Evolutionary conservation across 2,888 invertebrate species (phyloP).

Genomic region (Alloscopus bannaensis): DNA sequence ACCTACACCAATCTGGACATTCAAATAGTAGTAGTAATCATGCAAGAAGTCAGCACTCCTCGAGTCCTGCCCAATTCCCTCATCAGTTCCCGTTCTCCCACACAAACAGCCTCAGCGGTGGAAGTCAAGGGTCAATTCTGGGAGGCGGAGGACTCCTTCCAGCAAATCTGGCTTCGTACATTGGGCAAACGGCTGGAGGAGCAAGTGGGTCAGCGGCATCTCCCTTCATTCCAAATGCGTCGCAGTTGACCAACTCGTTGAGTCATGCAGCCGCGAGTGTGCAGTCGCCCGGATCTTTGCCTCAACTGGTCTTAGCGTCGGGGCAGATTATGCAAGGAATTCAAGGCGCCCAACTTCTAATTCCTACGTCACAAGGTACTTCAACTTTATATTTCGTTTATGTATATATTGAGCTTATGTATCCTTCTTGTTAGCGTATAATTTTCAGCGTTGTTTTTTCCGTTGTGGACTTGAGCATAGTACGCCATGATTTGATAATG

Average conservation of each 20-base stretch:
- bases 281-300: conserved; percentile 79
- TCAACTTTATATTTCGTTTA: too few species aligned
- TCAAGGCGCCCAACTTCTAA: conserved; percentile 94
- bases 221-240: conserved; percentile 50
- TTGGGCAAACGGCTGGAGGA: conserved; percentile 47
- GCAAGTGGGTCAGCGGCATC: conserved; percentile 48
- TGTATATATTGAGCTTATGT: too few species aligned
- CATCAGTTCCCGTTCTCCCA: conserved; percentile 59
- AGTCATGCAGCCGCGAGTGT: conserved; percentile 45
- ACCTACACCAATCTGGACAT: conserved; percentile 27
- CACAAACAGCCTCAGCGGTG: conserved; percentile 29
- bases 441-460: too few species aligned
- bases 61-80: conserved; percentile 44
- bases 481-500: too few species aligned
- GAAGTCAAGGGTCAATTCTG: conserved; percentile 42
- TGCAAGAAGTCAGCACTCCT: conserved; percentile 50
- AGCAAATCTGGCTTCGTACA: conserved; percentile 49
- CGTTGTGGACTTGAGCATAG: too few species aligned
- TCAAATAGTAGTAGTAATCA: conserved; percentile 28
- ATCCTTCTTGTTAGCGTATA: too few species aligned
- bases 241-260: conserved; percentile 43
- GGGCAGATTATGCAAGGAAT: conserved; percentile 95
- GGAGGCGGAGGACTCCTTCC: conserved; percentile 53
- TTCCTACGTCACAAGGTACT: conserved; percentile 97
- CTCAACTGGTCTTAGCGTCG: conserved; percentile 92